Conservation (phyloP, 2,888 invertebrate genomes). For the Tetragonula carbonaria region DNA sequence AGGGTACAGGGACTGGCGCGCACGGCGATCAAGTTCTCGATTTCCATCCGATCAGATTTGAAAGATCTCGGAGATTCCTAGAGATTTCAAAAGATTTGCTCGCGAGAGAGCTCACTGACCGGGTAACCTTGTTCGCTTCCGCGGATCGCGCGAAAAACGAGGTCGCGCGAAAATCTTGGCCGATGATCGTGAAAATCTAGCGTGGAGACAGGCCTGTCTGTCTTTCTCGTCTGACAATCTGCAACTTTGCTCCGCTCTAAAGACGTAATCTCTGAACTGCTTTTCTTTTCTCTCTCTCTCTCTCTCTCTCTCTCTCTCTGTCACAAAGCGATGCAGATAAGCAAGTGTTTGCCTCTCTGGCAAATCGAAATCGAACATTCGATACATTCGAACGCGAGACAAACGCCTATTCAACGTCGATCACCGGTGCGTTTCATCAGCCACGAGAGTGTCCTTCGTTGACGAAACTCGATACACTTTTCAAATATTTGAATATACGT, state of each 20-base stretch:
- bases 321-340: not conserved
- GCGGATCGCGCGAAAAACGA: not conserved
- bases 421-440: not conserved
- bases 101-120: conserved; percentile 60
- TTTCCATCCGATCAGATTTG: no score
- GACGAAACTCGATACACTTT: not conserved
- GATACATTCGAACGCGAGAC: conserved; percentile 20
- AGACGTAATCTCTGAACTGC: conserved; percentile 21
- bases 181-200: conserved; percentile 3
- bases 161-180: conserved; percentile 19
- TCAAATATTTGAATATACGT: not conserved
- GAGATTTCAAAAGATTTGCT: no score
- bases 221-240: not conserved
- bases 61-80: no score
- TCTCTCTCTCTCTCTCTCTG: not conserved
- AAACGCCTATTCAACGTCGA: not conserved
- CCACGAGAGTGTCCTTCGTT: not conserved
- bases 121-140: conserved; percentile 64
- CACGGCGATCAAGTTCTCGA: no score
- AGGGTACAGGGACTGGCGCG: no score
- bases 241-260: not conserved
- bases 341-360: conserved; percentile 5
- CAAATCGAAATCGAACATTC: conserved; percentile 16
- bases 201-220: not conserved
- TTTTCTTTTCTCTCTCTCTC: no score